A percentile compares a stretch with the other conserved stretches of the same genome.
These are phyloP conservation scores for Staurois parvus DNA, from an alignment of 2,797 vertebrate species.

Conservation along the genomic window DNA sequence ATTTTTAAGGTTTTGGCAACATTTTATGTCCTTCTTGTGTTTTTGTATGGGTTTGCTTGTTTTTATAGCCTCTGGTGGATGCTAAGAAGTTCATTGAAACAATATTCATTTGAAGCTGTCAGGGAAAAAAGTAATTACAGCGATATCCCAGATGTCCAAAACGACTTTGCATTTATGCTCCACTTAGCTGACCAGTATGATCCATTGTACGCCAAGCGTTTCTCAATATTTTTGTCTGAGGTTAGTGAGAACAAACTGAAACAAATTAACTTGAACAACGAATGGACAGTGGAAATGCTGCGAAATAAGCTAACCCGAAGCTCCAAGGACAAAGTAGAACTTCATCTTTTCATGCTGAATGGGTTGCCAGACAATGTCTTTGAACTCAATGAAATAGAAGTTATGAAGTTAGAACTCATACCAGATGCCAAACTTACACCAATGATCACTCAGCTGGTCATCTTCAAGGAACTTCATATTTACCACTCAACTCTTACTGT, in stretches of 20 bases:
- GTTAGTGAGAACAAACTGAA: conserved; percentile 83
- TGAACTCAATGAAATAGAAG: conserved; percentile 81
- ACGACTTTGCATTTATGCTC: conserved; percentile 85
- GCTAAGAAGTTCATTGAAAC: conserved; percentile 82
- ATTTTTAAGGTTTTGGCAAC: conserved; percentile 83
- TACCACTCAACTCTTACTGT: conserved; percentile 78
- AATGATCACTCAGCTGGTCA: conserved; percentile 76
- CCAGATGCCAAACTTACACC: conserved; percentile 79
- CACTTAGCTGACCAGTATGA: conserved; percentile 83
- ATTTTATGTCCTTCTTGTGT: conserved; percentile 79
- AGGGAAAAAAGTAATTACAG: conserved; percentile 83
- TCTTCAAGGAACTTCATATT: conserved; percentile 78
- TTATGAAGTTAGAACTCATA: conserved; percentile 81
- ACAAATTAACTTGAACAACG: conserved; percentile 82
- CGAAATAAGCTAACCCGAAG: conserved; percentile 78
- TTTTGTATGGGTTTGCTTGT: conserved; percentile 80
- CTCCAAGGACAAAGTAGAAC: conserved; percentile 78
- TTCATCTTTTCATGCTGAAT: conserved; percentile 81
- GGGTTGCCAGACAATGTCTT: conserved; percentile 83
- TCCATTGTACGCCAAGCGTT: conserved; percentile 81
- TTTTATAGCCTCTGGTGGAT: conserved; percentile 84
- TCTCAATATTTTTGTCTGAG: conserved; percentile 83
- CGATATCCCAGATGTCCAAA: conserved; percentile 83
- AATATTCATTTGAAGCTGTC: conserved; percentile 82
- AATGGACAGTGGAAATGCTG: conserved; percentile 82